Base-by-base conservation (phyloP, 2,113 vertebrate genomes). In the Brachyhypopomus gauderio region DNA sequence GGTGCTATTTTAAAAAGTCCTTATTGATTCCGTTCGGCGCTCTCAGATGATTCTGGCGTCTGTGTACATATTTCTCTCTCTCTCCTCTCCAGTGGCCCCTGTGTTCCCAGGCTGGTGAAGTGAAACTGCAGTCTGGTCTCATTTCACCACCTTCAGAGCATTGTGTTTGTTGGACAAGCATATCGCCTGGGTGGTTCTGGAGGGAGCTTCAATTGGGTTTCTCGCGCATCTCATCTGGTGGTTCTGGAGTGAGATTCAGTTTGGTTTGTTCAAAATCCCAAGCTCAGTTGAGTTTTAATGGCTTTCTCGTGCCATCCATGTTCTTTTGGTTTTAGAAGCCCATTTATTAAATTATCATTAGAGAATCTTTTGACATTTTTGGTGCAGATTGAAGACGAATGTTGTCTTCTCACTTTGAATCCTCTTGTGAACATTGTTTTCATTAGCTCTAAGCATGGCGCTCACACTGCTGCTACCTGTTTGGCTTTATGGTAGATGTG, bases 11-110 rank as follows among this genome's bases (percentile, higher is more conserved):
- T 45, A 27, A 81, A 58, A 60, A 77, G 58, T 59, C 67, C 48
- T 79, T 79, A 79, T 75, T 79, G 77, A 84, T 84, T 75, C 38
- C 36, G 77, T 77, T 75, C 25, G 62, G 41, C 75, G 73, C 56
- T 79, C 63, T 73, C 30, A 77, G 80, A 81, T 69, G 3, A 84
- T 45, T 84, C 79, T 73, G 45, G 48, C 5, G 16, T 72, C 60
- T 62, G 7, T 22, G 48, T 12, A 38, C 22, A 4, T 60, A 66
- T 77, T 62, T 52, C 36, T 45, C 34, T 60, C 22, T 72, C 45
- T 80, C 58, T 38, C 52, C 22, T 55, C 38, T 67, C 23, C 70
- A 83, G 70, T 71, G 45, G 60, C 64, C 66, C 58, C 22, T 67
- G 75, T 41, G 11, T 55, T 69, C 3, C 25, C 30, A 48, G 12